Percentiles rank a stretch among this genome's conserved stretches.
These are phyloP conservation scores for Takifugu bimaculatus DNA, from an alignment of 2,113 vertebrate species.

Conservation along the genomic window DNA sequence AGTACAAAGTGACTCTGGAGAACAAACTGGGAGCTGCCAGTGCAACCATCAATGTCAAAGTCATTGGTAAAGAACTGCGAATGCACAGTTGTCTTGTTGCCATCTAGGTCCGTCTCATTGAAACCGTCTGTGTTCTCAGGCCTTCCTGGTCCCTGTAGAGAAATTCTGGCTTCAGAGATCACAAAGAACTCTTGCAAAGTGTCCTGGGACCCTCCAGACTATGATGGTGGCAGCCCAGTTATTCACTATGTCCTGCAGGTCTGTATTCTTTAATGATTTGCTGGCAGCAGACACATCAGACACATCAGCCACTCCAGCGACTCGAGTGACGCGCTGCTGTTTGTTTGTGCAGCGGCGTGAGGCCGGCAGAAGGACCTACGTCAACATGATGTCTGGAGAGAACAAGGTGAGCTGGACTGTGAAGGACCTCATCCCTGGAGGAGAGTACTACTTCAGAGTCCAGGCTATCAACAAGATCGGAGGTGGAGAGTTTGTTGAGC, in stretches of 20 bases:
- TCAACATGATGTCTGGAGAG: slow-evolving; percentile 97
- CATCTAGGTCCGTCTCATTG: neutral
- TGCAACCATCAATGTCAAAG: slow-evolving; percentile 93
- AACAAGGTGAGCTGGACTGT: slow-evolving; percentile 91
- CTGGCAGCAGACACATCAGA: neutral
- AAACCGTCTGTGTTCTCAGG: slow-evolving; percentile 65
- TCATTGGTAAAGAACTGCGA: slow-evolving; percentile 82
- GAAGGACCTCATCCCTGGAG: slow-evolving; percentile 92
- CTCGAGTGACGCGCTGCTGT: neutral
- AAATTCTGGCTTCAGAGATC: slow-evolving; percentile 88
- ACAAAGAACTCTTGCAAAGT: slow-evolving; percentile 96
- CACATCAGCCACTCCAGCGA: neutral
- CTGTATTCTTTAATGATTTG: neutral
- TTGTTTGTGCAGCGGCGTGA: slow-evolving; percentile 83
- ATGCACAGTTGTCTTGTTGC: neutral
- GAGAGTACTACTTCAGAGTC: slow-evolving; percentile 97
- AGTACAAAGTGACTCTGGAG: slow-evolving; percentile 93
- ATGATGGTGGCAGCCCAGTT: slow-evolving; percentile 90
- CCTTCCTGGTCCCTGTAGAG: slow-evolving; percentile 92
- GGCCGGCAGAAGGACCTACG: slow-evolving; percentile 91
- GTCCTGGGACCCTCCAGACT: slow-evolving; percentile 94
- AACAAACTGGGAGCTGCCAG: slow-evolving; percentile 90
- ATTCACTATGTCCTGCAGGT: slow-evolving; percentile 91
- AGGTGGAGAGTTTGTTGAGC: slow-evolving; percentile 92
- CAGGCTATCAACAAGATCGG: slow-evolving; percentile 97